Base-by-base conservation (phyloP, 2,797 vertebrate species). In the Rhadinocentrus ornatus region DNA sequence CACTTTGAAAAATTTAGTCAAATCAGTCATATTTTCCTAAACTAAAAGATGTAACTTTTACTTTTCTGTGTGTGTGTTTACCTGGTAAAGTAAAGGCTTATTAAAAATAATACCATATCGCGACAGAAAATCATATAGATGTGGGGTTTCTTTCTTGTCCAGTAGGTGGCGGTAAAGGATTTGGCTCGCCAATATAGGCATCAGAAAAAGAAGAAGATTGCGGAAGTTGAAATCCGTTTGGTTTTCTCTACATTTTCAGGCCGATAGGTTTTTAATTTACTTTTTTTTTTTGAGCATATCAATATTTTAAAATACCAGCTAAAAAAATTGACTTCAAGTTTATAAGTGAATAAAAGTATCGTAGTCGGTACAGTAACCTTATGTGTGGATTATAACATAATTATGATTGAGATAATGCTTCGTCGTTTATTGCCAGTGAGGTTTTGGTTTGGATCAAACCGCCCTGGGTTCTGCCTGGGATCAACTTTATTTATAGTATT, bases 391-490 rank as follows among this genome's bases (percentile, higher is more conserved):
- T 26, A 27, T 56, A 26, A 46, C 10, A 15, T 1, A 52, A 15
- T 37, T 15, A 31, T 35, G 3, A 24, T n/a, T 2, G 4, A 35
- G 6, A 24, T 24, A 70, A 95, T 94, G 94, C 63, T 82, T 1
- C 64, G 75, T 48, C 85, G 84, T 5, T 0, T 90, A 12, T 56
- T 63, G 62, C 84, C 90, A 32, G 52, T 73, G 39, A 92, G 92
- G 89, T 78, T 81, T 41, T 81, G 91, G 83, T 89, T 89, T 57
- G 89, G 91, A 31, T 87, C 91, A 41, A 86, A 83, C 66, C 92
- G 90, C 1, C 78, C 86, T 22, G 93, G 94, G 11, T 93, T 94
- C 77, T 93, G 88, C 64, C 78, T 91, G 66, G 94, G 93, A 24
- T 93, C 94, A 29, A 75, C 26, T 35, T 55, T 83, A 20, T 27